Evolutionary conservation across 2,113 vertebrate genomes (phyloP), one percentile per base, ranked within the genome.

Genomic region (Chaetodon trifascialis): DNA sequence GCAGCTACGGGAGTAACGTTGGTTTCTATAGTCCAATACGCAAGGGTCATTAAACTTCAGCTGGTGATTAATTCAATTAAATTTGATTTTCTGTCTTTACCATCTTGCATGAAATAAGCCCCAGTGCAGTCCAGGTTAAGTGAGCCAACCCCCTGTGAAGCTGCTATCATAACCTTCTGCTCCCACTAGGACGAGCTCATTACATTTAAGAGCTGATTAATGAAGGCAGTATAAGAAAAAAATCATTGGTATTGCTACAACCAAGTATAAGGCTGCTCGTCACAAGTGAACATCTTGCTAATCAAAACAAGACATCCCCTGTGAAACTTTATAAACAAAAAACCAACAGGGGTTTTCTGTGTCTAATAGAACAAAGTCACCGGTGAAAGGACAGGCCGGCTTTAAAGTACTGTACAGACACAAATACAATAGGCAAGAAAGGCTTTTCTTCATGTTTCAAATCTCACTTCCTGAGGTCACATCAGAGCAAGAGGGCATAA

Each of bases 191-290:
- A 70, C 75, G 83, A 82, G 72, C 81, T 68, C 83, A 85, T 80
- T 85, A 85, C 67, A 78, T 83, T 66, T 75, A 68, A 84, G 49
- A 51, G 73, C 42, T 83, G 80, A 87, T 86, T 77, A 80, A 88
- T 79, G 73, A 54, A 66, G 68, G 38, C 16, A 7, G 60, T 56
- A 82, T 84, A 80, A 40, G 30, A 30, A 40, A 40, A 40, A 40
- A 88, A 84, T 80, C 84, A 78, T 23, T 58, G 19, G 17, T 54
- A 59, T 74, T 82, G 71, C 85, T 84, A 60, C 17, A 64, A 55
- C 34, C 67, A 73, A 69, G 84, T 76, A 72, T 81, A 73, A 67
- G 54, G 25, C 47, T 55, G 56, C 25, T 62, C 12, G 55, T 64
- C 73, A 60, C 36, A 21, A 49, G 73, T 51, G 44, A 76, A 15